A percentile compares a stretch with the other conserved stretches of the same genome.
Evolutionary conservation across 2,113 vertebrate genomes (phyloP).

Genomic region (Elachura formosa): DNA sequence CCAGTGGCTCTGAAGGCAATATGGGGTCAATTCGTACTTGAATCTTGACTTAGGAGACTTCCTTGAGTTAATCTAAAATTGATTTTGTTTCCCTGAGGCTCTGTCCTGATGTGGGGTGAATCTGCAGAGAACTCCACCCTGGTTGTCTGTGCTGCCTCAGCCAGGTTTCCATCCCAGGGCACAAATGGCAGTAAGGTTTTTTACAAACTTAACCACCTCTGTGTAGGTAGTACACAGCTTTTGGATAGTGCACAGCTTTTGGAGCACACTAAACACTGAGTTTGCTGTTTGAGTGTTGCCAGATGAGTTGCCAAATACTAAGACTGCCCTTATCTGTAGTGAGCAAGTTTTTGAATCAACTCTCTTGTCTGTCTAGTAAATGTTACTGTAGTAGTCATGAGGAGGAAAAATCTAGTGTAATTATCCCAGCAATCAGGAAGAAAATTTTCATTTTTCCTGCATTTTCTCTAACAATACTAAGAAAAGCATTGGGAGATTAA

Average conservation of each 20-base stretch:
- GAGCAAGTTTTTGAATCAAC: neutral
- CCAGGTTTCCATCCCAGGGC: neutral
- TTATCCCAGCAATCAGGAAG: neutral
- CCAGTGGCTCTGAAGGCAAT: neutral
- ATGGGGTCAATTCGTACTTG: neutral
- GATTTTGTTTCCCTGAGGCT: neutral
- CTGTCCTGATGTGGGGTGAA: neutral
- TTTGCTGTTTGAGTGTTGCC: neutral
- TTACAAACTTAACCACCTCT: neutral
- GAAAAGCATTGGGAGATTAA: neutral
- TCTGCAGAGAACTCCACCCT: neutral
- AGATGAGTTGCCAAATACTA: neutral
- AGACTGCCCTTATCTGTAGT: neutral
- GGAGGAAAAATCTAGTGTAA: neutral
- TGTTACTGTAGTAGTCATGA: neutral
- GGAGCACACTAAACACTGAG: neutral
- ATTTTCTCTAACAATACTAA: neutral
- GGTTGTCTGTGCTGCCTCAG: neutral
- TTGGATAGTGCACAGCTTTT: neutral
- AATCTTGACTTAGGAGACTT: neutral
- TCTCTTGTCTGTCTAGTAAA: neutral
- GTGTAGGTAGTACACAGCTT: fast-evolving
- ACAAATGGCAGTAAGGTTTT: neutral
- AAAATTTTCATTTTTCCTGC: neutral
- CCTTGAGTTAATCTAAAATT: neutral